A percentile compares a stretch with the other conserved stretches of the same genome.
Conservation (phyloP, 2,113 vertebrate species). For the Actenoides hombroni region DNA sequence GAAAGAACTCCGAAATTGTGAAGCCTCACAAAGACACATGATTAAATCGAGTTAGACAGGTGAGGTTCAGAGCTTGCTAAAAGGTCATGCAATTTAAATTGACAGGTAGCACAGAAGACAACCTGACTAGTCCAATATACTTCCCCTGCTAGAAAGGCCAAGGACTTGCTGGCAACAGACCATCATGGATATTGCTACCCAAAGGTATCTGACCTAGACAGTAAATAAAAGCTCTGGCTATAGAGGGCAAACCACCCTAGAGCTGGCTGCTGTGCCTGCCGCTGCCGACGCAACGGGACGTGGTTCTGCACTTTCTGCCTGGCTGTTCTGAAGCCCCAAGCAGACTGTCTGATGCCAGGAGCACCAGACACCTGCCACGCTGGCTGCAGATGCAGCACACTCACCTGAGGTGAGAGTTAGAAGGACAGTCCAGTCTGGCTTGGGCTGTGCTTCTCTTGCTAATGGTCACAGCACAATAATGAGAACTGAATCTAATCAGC, state of each 20-base stretch:
- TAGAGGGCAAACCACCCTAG: neutral
- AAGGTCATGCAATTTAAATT: slow-evolving; percentile 38
- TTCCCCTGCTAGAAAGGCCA: neutral
- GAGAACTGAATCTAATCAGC: neutral
- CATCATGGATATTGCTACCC: neutral
- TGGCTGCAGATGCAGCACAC: neutral
- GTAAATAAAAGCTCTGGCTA: neutral
- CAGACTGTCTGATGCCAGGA: neutral
- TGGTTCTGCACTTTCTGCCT: neutral
- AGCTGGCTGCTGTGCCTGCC: neutral
- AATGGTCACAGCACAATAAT: neutral
- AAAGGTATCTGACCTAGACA: neutral
- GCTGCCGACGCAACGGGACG: neutral
- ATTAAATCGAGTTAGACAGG: slow-evolving; percentile 57
- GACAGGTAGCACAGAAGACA: slow-evolving; percentile 30
- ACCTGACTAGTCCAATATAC: slow-evolving; percentile 19
- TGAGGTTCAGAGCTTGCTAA: slow-evolving; percentile 47
- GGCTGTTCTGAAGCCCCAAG: neutral
- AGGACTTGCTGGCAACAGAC: neutral
- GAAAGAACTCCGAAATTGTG: slow-evolving; percentile 16
- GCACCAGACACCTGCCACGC: rapidly evolving
- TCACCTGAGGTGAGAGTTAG: neutral
- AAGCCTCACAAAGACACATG: slow-evolving; percentile 4
- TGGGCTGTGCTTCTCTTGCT: neutral
- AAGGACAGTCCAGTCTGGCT: neutral